These are phyloP conservation scores for Mesorhabditis spiculigera DNA, from an alignment of 2,888 invertebrate genomes.

Conservation along the genomic window DNA sequence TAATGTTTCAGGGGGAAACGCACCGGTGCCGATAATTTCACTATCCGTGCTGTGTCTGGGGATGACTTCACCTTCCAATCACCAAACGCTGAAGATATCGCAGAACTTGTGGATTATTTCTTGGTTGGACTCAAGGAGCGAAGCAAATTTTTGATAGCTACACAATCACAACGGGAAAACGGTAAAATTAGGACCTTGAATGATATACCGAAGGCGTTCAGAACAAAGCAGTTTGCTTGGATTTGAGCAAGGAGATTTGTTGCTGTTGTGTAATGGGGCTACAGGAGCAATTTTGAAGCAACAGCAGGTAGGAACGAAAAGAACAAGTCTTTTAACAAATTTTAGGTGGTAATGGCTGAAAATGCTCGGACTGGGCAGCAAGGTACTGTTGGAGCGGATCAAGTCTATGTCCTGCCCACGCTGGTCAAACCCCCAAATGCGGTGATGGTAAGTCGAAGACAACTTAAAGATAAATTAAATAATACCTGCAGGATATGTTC, in stretches of 20 bases:
- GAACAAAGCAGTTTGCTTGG: constrained; percentile 65
- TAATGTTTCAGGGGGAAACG: constrained; percentile 64
- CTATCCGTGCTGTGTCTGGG: constrained; percentile 87
- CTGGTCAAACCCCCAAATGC: constrained; percentile 89
- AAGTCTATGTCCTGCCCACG: constrained; percentile 92
- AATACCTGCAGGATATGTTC: constrained; percentile 60
- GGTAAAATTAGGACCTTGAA: constrained; percentile 18
- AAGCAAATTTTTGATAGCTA: constrained; percentile 88
- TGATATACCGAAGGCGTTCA: constrained; percentile 12
- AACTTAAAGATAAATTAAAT: background rate
- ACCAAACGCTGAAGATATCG: constrained; percentile 94
- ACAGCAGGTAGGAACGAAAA: constrained; percentile 61
- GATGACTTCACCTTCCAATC: constrained; percentile 97
- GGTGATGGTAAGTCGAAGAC: constrained; percentile 67
- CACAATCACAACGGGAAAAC: constrained; percentile 85
- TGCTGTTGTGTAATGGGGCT: constrained; percentile 87
- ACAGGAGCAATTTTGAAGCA: constrained; percentile 88
- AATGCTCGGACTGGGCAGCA: constrained; percentile 67
- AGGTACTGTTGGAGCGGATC: constrained; percentile 94
- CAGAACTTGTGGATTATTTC: constrained; percentile 92
- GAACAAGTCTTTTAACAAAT: background rate
- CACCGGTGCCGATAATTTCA: constrained; percentile 92
- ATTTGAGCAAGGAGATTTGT: constrained; percentile 90
- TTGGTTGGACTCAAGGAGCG: constrained; percentile 89
- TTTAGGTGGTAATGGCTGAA: constrained; percentile 54